These are phyloP conservation scores for Musca vetustissima DNA, from an alignment of 1,140 invertebrate species.

Conservation along the genomic window DNA sequence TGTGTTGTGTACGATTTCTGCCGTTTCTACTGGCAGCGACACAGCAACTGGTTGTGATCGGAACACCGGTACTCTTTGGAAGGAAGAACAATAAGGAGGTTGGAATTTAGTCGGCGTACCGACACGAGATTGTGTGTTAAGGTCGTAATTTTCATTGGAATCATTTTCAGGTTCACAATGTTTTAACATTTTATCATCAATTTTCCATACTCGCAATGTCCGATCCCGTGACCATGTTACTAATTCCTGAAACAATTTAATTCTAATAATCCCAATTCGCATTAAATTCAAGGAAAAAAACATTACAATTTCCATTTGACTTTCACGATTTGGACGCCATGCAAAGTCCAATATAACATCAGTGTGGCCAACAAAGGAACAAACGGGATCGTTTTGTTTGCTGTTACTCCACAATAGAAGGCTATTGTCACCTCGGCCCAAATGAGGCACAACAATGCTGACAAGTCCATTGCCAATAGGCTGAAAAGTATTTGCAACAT, in stretches of 20 bases:
- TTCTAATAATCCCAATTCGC: too few species aligned
- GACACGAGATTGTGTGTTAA: background rate
- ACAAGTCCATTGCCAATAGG: conserved; percentile 91
- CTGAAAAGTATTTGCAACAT: conserved; percentile 57
- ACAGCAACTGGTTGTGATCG: background rate
- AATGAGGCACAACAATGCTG: conserved; percentile 83
- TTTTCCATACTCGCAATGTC: conserved; percentile 85
- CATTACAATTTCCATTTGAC: conserved; percentile 45
- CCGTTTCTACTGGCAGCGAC: conserved; percentile 22
- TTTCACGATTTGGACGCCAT: conserved; percentile 71
- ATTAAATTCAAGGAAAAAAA: too few species aligned
- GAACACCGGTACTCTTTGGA: conserved; percentile 9
- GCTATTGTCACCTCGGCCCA: conserved; percentile 77
- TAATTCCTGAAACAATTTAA: conserved; percentile 70
- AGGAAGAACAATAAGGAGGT: conserved; percentile 13
- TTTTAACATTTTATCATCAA: conserved; percentile 81
- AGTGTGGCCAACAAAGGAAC: conserved; percentile 88
- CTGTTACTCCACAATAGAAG: conserved; percentile 79
- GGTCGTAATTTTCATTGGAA: conserved; percentile 52
- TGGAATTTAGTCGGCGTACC: conserved; percentile 42
- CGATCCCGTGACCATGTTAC: conserved; percentile 96
- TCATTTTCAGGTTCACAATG: conserved; percentile 60
- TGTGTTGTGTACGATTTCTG: conserved; percentile 25
- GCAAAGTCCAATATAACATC: conserved; percentile 95
- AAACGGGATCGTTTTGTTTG: conserved; percentile 71